Evolutionary conservation across 2,113 vertebrate genomes (phyloP).

Genomic region (Gnathonemus echidnorhynchus): DNA sequence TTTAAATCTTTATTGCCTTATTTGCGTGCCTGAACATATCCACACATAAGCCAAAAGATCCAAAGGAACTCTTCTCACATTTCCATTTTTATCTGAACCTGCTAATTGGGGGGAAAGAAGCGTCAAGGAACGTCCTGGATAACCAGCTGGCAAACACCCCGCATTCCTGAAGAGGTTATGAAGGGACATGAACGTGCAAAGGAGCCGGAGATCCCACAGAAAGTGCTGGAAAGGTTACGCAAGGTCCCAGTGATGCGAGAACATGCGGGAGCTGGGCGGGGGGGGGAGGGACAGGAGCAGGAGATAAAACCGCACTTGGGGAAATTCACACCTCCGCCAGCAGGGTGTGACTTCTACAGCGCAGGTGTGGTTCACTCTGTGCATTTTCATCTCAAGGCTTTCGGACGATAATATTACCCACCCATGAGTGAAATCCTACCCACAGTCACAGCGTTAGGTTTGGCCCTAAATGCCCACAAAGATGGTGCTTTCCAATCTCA

Average conservation of each 20-base stretch:
- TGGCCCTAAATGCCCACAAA: neutral
- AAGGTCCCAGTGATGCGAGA: neutral
- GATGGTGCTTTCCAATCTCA: neutral
- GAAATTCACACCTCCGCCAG: neutral
- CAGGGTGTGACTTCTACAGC: neutral
- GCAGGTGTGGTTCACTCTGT: neutral
- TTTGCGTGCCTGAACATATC: neutral
- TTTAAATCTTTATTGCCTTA: neutral
- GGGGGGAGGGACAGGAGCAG: neutral
- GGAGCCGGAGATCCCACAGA: neutral
- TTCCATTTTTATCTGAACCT: neutral
- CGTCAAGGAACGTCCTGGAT: neutral
- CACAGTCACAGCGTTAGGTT: neutral
- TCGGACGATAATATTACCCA: neutral
- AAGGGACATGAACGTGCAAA: neutral
- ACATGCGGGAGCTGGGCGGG: neutral
- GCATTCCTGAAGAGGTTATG: neutral
- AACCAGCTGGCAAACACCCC: neutral
- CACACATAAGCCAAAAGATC: neutral
- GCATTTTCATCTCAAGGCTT: neutral
- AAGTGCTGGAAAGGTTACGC: neutral
- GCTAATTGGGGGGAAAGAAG: neutral
- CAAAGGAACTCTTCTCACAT: neutral
- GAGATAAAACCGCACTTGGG: neutral
- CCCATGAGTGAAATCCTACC: neutral